Percentiles rank a stretch among this genome's conserved stretches.
Evolutionary conservation across 2,113 vertebrate genomes (phyloP).

Genomic region (Hippocampus zosterae): DNA sequence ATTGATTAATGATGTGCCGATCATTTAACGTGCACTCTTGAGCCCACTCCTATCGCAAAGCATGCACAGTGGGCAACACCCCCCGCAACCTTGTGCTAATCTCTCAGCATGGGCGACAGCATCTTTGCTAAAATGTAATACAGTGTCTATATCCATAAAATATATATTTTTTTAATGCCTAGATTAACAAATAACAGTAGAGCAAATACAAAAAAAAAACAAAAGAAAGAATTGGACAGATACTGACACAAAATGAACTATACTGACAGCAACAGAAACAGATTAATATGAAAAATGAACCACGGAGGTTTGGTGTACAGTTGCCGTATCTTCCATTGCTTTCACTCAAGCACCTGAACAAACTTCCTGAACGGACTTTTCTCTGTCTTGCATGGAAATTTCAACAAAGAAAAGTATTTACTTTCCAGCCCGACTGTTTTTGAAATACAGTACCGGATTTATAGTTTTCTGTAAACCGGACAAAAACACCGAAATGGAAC

Average conservation of each 20-base stretch:
- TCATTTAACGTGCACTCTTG: too few relatives aligned
- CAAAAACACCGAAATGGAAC: constrained; percentile 13
- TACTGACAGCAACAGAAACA: not conserved
- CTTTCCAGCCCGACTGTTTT: constrained; percentile 7
- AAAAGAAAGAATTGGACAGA: too few relatives aligned
- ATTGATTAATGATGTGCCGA: too few relatives aligned
- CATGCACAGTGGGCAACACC: too few relatives aligned
- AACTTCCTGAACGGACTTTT: not conserved
- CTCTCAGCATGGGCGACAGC: too few relatives aligned
- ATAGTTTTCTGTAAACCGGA: constrained; percentile 2
- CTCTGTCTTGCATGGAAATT: not conserved
- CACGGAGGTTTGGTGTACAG: not conserved
- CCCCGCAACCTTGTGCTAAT: too few relatives aligned
- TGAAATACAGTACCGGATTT: constrained; percentile 23
- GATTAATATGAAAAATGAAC: not conserved
- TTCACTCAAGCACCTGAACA: not conserved
- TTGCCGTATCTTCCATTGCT: not conserved
- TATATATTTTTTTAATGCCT: too few relatives aligned
- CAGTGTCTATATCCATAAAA: too few relatives aligned
- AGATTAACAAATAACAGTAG: too few relatives aligned
- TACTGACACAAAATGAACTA: not conserved
- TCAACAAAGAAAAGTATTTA: constrained; percentile 25
- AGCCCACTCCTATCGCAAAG: too few relatives aligned
- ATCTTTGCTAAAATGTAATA: too few relatives aligned
- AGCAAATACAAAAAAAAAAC: too few relatives aligned